Evolutionary conservation across 2,888 invertebrate genomes (phyloP).

Genomic region (Therioaphis trifolii): DNA sequence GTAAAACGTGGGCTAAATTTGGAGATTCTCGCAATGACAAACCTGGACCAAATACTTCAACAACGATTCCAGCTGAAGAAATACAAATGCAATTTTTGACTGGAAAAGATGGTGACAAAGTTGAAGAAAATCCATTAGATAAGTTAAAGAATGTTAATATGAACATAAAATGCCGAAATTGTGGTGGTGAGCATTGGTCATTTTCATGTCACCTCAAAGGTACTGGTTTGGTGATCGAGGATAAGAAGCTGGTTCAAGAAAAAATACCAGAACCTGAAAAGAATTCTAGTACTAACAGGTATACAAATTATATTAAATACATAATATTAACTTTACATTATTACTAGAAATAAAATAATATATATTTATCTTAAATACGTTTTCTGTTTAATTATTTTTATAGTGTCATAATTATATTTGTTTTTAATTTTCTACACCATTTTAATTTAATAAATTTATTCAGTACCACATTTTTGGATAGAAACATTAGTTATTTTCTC

Average conservation of each 20-base stretch:
- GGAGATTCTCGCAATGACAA: slow-evolving; percentile 91
- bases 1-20: slow-evolving; percentile 96
- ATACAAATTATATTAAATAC: background rate
- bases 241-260: slow-evolving; percentile 64
- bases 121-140: slow-evolving; percentile 86
- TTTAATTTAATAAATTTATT: too few relatives aligned
- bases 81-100: slow-evolving; percentile 94
- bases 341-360: too few relatives aligned
- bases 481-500: too few relatives aligned
- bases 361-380: too few relatives aligned
- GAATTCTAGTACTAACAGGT: slow-evolving; percentile 55
- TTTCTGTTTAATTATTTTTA: too few relatives aligned
- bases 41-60: slow-evolving; percentile 98
- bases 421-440: too few relatives aligned
- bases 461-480: too few relatives aligned
- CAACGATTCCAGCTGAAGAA: slow-evolving; percentile 79
- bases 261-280: slow-evolving; percentile 56
- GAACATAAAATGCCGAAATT: slow-evolving; percentile 87
- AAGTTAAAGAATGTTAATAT: slow-evolving; percentile 77
- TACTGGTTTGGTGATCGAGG: slow-evolving; percentile 67
- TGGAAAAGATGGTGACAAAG: slow-evolving; percentile 86
- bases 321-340: too few relatives aligned
- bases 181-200: slow-evolving; percentile 98
- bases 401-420: too few relatives aligned
- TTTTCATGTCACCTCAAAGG: slow-evolving; percentile 98